Evolutionary conservation across 2,113 vertebrate species (phyloP), one percentile per base, ranked within the genome.

Genomic region (Speoplatyrhinus poulsoni): DNA sequence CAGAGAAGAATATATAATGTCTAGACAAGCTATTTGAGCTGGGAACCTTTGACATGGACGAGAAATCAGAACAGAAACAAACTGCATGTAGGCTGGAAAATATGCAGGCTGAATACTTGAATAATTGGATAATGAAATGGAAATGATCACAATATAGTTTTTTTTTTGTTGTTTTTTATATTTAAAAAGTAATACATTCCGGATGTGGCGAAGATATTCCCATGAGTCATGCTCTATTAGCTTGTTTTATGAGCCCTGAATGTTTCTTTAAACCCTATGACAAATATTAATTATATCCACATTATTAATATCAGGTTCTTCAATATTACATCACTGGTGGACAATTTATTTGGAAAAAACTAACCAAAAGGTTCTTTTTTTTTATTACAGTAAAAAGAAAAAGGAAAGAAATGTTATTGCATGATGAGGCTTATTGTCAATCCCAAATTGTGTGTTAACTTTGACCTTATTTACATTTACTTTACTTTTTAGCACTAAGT

Each of bases 111-210:
- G 10, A 86, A 81, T 41, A 64, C 69, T 76, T 56, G 19, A 32
- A 61, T 85, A 83, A 87, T 79, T 89, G 82, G 65, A 87, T 86
- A 83, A 91, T 59, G 49, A 87, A 71, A 82, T 80, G 82, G 86
- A 91, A 90, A 90, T 85, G 65, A 84, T 87, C 72, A 73, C 67
- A 76, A 81, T 66, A 69, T 79, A 46, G 86, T 76, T 71, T 60
- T 36, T 54, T 26, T 26, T 26, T 2, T 26, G 2, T 26, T 19
- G 19, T 56, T 58, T 60, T 72, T 79, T 60, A 82, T 87, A 76
- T 83, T 50, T 12, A 11, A 70, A 59, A 75, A 76, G 49, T 67
- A 69, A 46, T 62, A 47, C 63, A 60, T 48, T 56, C 69, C 60
- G 62, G 73, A 76, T 70, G 67, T 80, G 74, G 70, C 71, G 82